A percentile compares a stretch with the other conserved stretches of the same genome.
Evolutionary conservation across 2,113 vertebrate genomes (phyloP).

Genomic region (Noturus placidus): DNA sequence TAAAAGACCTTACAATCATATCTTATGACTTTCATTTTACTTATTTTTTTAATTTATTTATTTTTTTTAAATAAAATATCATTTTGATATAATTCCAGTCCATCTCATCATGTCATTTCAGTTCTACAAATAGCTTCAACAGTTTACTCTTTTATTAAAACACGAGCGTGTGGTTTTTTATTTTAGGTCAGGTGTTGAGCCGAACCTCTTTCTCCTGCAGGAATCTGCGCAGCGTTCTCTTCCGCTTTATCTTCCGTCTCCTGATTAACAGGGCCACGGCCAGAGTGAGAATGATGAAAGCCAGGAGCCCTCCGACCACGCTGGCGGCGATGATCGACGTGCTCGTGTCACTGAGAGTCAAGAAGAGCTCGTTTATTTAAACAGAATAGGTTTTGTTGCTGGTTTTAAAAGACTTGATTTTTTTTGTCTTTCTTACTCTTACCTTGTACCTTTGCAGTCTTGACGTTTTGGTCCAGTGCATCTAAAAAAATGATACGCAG

Average conservation of each 20-base stretch:
- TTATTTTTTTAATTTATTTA: background rate
- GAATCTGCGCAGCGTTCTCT: constrained; percentile 87
- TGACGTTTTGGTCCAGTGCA: constrained; percentile 64
- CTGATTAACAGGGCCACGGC: constrained; percentile 82
- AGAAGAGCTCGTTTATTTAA: background rate
- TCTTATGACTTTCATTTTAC: background rate
- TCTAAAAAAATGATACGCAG: constrained; percentile 53
- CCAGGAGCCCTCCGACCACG: constrained; percentile 85
- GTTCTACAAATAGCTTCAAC: background rate
- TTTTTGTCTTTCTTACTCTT: constrained; percentile 24
- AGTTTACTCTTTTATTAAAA: background rate
- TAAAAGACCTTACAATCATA: background rate
- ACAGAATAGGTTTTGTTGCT: background rate
- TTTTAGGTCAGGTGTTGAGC: background rate
- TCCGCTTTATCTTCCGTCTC: constrained; percentile 87
- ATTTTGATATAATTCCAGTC: background rate
- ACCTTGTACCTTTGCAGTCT: constrained; percentile 62
- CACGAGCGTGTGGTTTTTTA: background rate
- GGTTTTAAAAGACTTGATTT: background rate
- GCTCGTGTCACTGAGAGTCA: constrained; percentile 62
- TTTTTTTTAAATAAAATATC: no score
- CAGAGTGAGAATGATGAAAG: constrained; percentile 77
- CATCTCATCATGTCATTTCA: background rate
- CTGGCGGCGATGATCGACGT: constrained; percentile 85
- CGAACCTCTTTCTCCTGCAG: constrained; percentile 92